Conservation (phyloP, 2,113 vertebrate species). For the Lepus timidus region DNA sequence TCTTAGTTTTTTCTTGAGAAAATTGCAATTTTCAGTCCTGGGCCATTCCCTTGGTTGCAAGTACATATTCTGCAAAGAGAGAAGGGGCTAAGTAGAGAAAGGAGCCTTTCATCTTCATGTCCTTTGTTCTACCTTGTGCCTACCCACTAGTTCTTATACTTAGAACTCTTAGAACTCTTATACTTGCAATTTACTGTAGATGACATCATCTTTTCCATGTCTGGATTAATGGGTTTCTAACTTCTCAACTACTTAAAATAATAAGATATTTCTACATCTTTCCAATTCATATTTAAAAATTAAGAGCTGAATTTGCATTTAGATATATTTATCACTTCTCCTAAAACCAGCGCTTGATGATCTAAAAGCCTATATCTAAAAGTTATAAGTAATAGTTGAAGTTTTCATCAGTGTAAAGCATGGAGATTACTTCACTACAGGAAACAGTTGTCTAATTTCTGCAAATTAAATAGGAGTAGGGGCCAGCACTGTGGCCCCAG, state of each 20-base stretch:
- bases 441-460: background rate
- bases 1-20: background rate
- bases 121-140: background rate
- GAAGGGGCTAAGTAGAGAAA: background rate
- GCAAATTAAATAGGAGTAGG: background rate
- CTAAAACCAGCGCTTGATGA: background rate
- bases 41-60: background rate
- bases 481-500: too few relatives aligned
- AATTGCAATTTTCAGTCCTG: conserved; percentile 9
- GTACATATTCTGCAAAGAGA: background rate
- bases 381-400: background rate
- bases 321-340: background rate
- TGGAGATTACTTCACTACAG: background rate
- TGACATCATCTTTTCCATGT: background rate
- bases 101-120: background rate
- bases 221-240: background rate
- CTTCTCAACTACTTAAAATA: background rate
- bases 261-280: background rate
- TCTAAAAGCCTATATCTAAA: background rate
- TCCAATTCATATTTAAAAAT: background rate
- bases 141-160: background rate
- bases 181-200: background rate
- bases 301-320: background rate
- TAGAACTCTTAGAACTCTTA: too few relatives aligned
- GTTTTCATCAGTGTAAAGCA: background rate